Conservation (phyloP, 2,113 vertebrate genomes). For the Orthonyx spaldingii region DNA sequence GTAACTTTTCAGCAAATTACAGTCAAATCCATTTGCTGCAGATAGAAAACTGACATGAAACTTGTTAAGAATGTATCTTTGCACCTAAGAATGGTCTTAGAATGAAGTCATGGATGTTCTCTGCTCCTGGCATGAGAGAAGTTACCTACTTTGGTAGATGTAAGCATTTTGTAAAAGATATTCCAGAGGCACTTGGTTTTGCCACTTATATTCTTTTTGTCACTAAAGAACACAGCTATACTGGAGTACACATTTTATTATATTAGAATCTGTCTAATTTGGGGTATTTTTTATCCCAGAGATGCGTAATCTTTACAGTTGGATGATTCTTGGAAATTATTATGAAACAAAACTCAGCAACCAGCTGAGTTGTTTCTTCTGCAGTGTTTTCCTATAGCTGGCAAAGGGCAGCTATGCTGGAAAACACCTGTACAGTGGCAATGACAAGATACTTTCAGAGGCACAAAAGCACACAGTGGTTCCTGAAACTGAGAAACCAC, state of each 20-base stretch:
- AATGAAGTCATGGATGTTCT: not conserved
- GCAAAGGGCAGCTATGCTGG: not conserved
- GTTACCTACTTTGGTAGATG: not conserved
- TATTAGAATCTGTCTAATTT: not conserved
- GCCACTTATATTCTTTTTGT: not conserved
- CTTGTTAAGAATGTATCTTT: not conserved
- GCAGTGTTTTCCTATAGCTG: rapidly evolving
- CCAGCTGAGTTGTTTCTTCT: not conserved
- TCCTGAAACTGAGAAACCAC: not conserved
- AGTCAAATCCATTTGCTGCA: not conserved
- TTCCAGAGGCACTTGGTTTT: not conserved
- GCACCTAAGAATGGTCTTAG: not conserved
- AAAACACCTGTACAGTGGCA: not conserved
- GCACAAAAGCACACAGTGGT: not conserved
- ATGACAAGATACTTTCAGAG: not conserved
- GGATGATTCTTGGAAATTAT: not conserved
- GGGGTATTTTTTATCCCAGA: not conserved
- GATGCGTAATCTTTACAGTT: not conserved
- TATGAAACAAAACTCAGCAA: not conserved
- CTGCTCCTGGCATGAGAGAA: not conserved
- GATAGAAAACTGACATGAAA: not conserved
- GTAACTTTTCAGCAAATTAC: not conserved
- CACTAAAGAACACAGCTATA: not conserved
- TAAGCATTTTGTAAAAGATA: not conserved
- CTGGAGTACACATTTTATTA: not conserved